phyloP scores from a whole-genome alignment of 2,113 vertebrate genomes.

The Calcarius ornatus region DNA sequence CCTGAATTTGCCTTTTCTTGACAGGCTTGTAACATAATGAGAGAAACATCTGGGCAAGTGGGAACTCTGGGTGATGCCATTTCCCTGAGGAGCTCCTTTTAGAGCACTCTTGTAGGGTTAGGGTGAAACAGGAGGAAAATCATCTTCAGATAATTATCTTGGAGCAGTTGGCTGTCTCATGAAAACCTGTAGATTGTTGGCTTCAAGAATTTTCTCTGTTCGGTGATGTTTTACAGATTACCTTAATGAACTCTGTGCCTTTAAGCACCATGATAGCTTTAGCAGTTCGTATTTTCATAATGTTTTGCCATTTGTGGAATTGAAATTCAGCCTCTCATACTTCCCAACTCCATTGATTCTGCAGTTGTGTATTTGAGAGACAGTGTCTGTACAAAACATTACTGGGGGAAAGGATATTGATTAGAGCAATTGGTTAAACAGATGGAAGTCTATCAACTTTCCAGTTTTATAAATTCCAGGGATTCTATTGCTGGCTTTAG shows the following conservation, averaged over 20 bases:
- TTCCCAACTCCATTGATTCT: constrained; percentile 62
- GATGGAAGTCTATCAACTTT: background rate
- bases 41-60: constrained; percentile 74
- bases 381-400: constrained; percentile 31
- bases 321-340: constrained; percentile 18
- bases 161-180: background rate
- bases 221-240: background rate
- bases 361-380: constrained; percentile 4
- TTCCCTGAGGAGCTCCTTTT: constrained; percentile 45
- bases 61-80: constrained; percentile 56
- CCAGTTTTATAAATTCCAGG: background rate
- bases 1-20: constrained; percentile 64
- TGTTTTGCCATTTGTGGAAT: constrained; percentile 52
- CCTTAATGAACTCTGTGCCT: background rate
- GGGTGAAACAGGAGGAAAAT: constrained; percentile 15
- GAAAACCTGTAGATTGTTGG: background rate
- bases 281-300: constrained; percentile 50
- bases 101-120: constrained; percentile 1
- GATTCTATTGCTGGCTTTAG: background rate
- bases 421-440: constrained; percentile 17
- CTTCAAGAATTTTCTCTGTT: background rate
- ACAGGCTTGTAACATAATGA: constrained; percentile 66
- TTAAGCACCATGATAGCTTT: constrained; percentile 56
- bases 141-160: constrained; percentile 20
- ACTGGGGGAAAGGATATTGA: background rate